phyloP scores from a whole-genome alignment of 2,888 invertebrate species.

The Augochlorella aurata region DNA sequence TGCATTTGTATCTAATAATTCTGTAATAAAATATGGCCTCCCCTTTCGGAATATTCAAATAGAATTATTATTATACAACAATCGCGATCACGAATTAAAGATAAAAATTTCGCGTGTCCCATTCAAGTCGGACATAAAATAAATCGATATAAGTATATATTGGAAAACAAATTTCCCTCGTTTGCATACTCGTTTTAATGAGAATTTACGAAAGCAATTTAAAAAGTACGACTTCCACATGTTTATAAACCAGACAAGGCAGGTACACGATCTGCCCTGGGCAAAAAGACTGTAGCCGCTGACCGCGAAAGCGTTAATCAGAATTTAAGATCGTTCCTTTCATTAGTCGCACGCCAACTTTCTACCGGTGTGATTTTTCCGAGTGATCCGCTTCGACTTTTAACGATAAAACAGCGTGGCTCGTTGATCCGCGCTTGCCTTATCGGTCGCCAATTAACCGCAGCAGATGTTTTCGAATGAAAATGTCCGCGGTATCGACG shows the following conservation, averaged over 20 bases:
- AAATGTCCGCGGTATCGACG: slow-evolving; percentile 13
- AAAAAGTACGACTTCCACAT: not conserved
- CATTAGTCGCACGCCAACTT: slow-evolving; percentile 45
- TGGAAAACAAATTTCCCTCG: not conserved
- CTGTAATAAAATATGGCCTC: not conserved
- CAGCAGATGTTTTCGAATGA: slow-evolving; percentile 23
- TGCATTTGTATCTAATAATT: too few relatives aligned
- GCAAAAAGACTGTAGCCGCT: not conserved
- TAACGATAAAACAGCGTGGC: slow-evolving; percentile 12
- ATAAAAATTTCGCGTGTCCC: too few relatives aligned
- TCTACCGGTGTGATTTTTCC: slow-evolving; percentile 45
- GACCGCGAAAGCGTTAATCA: slow-evolving; percentile 46
- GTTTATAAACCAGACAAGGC: not conserved
- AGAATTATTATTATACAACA: not conserved
- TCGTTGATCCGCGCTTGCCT: slow-evolving; percentile 20
- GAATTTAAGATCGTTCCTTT: slow-evolving; percentile 27
- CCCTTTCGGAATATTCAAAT: not conserved
- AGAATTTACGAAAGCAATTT: not conserved
- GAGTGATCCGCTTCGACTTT: slow-evolving; percentile 19
- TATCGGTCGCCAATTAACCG: slow-evolving; percentile 47
- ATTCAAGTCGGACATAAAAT: not conserved
- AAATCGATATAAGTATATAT: not conserved
- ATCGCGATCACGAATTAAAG: too few relatives aligned
- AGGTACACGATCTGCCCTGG: not conserved
- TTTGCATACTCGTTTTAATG: not conserved